Base-by-base conservation (phyloP, 2,113 vertebrate genomes). In the Otus sunia region DNA sequence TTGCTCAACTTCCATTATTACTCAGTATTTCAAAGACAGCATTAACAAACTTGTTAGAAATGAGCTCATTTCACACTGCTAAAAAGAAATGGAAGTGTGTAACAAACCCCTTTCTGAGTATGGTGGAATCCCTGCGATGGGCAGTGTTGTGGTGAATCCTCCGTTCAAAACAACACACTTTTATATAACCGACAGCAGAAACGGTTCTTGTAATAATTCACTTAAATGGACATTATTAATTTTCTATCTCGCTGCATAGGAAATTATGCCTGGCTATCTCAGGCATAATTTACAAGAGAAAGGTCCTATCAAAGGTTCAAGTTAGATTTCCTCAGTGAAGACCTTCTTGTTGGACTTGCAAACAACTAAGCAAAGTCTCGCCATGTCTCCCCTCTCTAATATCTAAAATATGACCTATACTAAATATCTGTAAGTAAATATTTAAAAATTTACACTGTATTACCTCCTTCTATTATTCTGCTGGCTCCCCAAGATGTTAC, bases 231-330 rank as follows among this genome's bases (percentile, higher is more conserved):
- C 41, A 26, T n/a, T 18, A 36, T 20, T 92, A 64, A 85, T 90
- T 88, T 96, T 92, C 92, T 96, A 74, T 86, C 36, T 43, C 93
- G 72, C 55, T 85, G 32, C 37, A 80, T 26, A 69, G 53, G 86
- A 97, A 96, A 77, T 72, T 59, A 94, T 36, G 27, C 15, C 45
- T 67, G 74, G 85, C 88, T 69, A 81, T 79, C 88, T 96, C 86
- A 91, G 86, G 62, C 75, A 71, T 63, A 88, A 97, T 80, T 96
- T 89, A 68, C 32, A 76, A 82, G 39, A 94, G 47, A 95, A 90
- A 92, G 32, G 69, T 80, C 71, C 89, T 87, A 82, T 26, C 78
- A 95, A 93, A 67, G 39, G 63, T 62, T 95, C 63, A 59, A 89
- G 53, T 74, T 41, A n/a, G 9, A 84, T 32, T 92, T 85, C 55